Conservation (phyloP, 2,888 invertebrate species). For the Anthrax anthrax region DNA sequence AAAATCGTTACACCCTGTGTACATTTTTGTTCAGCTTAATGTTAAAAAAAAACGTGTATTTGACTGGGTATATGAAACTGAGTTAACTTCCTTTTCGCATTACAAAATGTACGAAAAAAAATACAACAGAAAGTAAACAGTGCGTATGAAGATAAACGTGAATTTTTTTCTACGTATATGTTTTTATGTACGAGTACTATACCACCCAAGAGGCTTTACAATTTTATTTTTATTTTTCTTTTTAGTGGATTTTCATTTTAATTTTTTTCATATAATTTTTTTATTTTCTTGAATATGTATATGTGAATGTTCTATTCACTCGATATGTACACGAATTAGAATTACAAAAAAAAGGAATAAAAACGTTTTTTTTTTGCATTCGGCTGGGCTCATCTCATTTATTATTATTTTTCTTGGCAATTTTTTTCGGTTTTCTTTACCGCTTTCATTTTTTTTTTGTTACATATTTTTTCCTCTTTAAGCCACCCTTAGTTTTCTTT, state of each 20-base stretch:
- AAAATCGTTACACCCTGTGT: too few relatives aligned
- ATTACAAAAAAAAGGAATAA: not conserved
- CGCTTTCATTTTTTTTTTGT: not conserved
- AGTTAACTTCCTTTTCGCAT: too few relatives aligned
- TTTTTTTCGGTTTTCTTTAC: not conserved
- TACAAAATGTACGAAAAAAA: too few relatives aligned
- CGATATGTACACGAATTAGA: not conserved
- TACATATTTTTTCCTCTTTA: not conserved
- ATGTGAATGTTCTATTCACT: not conserved
- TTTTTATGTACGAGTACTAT: not conserved
- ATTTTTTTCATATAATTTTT: too few relatives aligned
- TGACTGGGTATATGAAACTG: too few relatives aligned
- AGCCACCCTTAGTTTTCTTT: constrained; percentile 1
- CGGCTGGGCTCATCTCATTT: constrained; percentile 9
- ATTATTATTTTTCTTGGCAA: constrained; percentile 9
- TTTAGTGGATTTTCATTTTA: too few relatives aligned
- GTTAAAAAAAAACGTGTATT: too few relatives aligned
- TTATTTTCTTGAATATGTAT: not conserved
- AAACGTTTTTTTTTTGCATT: constrained; percentile 4
- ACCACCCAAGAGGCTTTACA: not conserved
- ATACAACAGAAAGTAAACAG: too few relatives aligned
- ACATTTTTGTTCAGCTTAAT: too few relatives aligned
- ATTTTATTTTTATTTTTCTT: too few relatives aligned
- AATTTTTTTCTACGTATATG: too few relatives aligned
- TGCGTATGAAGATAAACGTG: too few relatives aligned